phyloP scores from a whole-genome alignment of 2,888 invertebrate genomes.

The Laothoe populi region DNA sequence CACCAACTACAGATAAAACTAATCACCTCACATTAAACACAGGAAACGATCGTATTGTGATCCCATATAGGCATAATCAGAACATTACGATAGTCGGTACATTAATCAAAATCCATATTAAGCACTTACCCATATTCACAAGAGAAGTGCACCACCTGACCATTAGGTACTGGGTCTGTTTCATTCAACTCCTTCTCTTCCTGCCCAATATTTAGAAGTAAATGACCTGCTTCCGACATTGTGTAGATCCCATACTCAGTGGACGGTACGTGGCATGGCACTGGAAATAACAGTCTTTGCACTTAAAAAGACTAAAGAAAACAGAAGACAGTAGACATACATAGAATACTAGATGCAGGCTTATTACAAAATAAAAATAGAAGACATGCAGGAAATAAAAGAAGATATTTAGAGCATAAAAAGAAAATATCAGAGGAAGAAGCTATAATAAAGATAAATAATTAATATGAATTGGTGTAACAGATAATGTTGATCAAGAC shows the following conservation, averaged over 20 bases:
- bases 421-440: background rate
- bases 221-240: conserved; percentile 71
- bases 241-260: conserved; percentile 89
- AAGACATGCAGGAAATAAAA: conserved; percentile 2
- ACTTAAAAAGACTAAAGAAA: background rate
- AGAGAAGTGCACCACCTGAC: conserved; percentile 90
- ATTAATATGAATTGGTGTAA: background rate
- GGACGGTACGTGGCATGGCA: conserved; percentile 89
- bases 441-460: background rate
- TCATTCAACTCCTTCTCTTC: conserved; percentile 85
- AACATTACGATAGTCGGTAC: no score
- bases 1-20: no score
- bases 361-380: background rate
- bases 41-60: no score
- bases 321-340: background rate
- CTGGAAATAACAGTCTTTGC: conserved; percentile 59
- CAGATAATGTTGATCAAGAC: no score
- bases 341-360: background rate
- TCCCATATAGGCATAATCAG: no score
- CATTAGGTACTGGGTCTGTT: conserved; percentile 86
- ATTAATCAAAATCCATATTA: no score
- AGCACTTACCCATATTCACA: conserved; percentile 88
- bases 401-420: background rate
- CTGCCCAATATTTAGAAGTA: conserved; percentile 56
- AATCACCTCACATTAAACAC: no score